Evolutionary conservation across 2,888 invertebrate genomes (phyloP).

Genomic region (Branchipolynoe longqiensis): DNA sequence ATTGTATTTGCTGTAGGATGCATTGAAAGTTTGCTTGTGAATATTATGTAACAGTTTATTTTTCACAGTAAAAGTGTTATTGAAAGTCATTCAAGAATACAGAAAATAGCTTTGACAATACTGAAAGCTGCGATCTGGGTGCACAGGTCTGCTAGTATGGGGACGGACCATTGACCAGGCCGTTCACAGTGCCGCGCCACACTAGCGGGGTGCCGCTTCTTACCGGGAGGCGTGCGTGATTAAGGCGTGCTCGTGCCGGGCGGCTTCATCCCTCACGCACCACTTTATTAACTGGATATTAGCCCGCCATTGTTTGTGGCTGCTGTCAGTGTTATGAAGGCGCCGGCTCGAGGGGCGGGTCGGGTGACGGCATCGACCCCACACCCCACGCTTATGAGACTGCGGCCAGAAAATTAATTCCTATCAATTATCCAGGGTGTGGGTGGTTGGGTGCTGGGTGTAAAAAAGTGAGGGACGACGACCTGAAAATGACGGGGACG

Average conservation of each 20-base stretch:
- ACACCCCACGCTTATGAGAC: constrained; percentile 6
- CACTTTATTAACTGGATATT: constrained; percentile 50
- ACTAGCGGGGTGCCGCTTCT: too few relatives aligned
- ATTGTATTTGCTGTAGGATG: too few relatives aligned
- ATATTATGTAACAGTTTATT: too few relatives aligned
- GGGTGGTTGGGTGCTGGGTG: too few relatives aligned
- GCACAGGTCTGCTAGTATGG: too few relatives aligned
- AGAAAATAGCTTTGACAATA: too few relatives aligned
- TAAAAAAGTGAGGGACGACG: constrained; percentile 11
- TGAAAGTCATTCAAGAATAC: too few relatives aligned
- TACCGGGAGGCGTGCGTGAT: constrained; percentile 4
- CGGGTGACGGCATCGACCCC: background rate
- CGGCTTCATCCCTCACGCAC: constrained; percentile 22
- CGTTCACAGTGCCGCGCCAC: too few relatives aligned
- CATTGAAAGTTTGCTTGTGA: too few relatives aligned
- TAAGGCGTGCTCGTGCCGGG: constrained; percentile 22
- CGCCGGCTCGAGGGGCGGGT: background rate
- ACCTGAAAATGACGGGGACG: background rate
- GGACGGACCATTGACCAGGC: too few relatives aligned
- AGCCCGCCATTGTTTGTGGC: constrained; percentile 23
- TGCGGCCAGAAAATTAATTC: constrained; percentile 30
- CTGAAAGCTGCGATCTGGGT: too few relatives aligned
- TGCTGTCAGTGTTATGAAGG: constrained; percentile 3
- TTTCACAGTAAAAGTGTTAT: too few relatives aligned
- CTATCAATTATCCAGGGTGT: constrained; percentile 23